Conservation (phyloP, 1,140 invertebrate species). For the Drosophila malerkotliana region DNA sequence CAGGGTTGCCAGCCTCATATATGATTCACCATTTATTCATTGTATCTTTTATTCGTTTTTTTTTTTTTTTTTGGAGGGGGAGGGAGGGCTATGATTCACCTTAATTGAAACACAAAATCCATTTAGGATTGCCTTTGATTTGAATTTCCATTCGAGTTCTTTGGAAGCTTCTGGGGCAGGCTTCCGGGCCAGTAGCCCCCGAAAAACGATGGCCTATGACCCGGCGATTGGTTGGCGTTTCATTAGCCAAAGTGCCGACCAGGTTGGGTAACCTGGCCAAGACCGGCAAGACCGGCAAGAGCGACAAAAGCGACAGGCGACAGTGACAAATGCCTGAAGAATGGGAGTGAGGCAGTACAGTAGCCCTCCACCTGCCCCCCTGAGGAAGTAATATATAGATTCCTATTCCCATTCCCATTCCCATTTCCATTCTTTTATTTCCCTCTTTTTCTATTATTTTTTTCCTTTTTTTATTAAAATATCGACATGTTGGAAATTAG, state of each 20-base stretch:
- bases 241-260: slow-evolving; percentile 67
- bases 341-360: slow-evolving; percentile 27
- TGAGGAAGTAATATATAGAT: neutral
- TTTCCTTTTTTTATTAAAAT: slow-evolving; percentile 49
- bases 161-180: neutral
- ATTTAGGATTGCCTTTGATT: slow-evolving; percentile 1
- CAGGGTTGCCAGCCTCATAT: neutral
- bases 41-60: neutral
- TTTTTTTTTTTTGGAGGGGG: neutral
- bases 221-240: slow-evolving; percentile 43
- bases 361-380: slow-evolving; percentile 1
- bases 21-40: neutral
- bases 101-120: slow-evolving; percentile 3
- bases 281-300: slow-evolving; percentile 13
- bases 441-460: neutral
- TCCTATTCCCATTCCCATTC: slow-evolving; percentile 34
- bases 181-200: slow-evolving; percentile 15
- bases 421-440: slow-evolving; percentile 12
- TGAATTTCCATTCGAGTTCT: neutral
- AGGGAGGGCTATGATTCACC: neutral
- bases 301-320: slow-evolving; percentile 22
- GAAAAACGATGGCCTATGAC: slow-evolving; percentile 37
- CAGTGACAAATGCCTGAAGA: slow-evolving; percentile 53
- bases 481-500: slow-evolving; percentile 74
- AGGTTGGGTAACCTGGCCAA: slow-evolving; percentile 28